Percentiles rank a stretch among this genome's conserved stretches.
Evolutionary conservation across 2,113 vertebrate species (phyloP).

Genomic region (Antigone vipio): DNA sequence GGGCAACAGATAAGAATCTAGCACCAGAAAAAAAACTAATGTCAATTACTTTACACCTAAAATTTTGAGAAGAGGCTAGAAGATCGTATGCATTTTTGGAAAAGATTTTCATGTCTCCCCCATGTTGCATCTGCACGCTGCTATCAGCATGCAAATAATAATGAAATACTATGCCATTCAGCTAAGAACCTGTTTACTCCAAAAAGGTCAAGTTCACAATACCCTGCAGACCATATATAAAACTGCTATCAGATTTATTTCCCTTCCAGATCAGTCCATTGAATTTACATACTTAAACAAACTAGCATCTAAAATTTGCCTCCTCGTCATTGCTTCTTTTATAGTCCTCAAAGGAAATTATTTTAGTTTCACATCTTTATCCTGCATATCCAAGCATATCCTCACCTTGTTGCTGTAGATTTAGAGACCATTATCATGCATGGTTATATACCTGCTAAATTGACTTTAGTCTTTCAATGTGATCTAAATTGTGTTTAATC

Average conservation of each 20-base stretch:
- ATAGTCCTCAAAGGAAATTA: conserved; percentile 50
- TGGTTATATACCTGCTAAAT: conserved; percentile 53
- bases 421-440: conserved; percentile 45
- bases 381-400: conserved; percentile 23
- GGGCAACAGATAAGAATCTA: not conserved
- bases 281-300: conserved; percentile 63
- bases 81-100: not conserved
- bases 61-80: not conserved
- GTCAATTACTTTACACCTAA: not conserved
- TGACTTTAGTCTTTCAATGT: conserved; percentile 39
- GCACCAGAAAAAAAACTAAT: not conserved
- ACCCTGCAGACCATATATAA: not conserved
- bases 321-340: conserved; percentile 14
- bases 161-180: not conserved
- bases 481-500: conserved; percentile 53
- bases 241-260: conserved; percentile 41
- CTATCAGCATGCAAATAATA: not conserved
- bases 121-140: not conserved
- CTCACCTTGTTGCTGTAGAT: conserved; percentile 44
- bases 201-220: conserved; percentile 48
- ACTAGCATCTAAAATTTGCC: conserved; percentile 43
- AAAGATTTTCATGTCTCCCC: not conserved
- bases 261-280: conserved; percentile 37
- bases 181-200: not conserved
- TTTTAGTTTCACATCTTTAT: conserved; percentile 44